Evolutionary conservation across 2,113 vertebrate species (phyloP).

Genomic region (Ciconia boyciana): DNA sequence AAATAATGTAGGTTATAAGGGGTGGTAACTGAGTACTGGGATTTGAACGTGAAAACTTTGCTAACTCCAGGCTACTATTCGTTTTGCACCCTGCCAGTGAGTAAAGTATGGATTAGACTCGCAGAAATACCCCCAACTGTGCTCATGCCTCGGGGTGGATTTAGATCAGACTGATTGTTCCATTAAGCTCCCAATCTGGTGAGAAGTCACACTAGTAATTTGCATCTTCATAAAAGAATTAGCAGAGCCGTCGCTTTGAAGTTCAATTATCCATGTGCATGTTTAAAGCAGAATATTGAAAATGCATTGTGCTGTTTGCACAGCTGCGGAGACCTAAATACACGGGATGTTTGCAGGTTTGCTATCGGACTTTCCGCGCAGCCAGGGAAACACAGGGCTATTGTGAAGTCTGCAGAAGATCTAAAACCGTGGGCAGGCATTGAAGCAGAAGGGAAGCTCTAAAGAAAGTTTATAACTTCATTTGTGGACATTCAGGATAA

Average conservation of each 20-base stretch:
- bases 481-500: conserved; percentile 35
- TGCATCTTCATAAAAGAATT: conserved; percentile 67
- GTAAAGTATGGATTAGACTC: conserved; percentile 16
- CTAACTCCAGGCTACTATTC: conserved; percentile 19
- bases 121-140: background rate
- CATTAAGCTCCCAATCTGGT: conserved; percentile 31
- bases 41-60: background rate
- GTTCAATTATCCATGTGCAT: conserved; percentile 36
- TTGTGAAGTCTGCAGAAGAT: background rate
- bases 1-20: background rate
- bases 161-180: conserved; percentile 44
- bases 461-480: background rate
- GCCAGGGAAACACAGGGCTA: background rate
- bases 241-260: conserved; percentile 47
- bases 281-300: conserved; percentile 33
- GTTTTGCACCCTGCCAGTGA: background rate
- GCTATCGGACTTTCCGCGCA: background rate
- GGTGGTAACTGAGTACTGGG: background rate
- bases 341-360: background rate
- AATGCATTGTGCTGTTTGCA: conserved; percentile 34
- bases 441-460: conserved; percentile 16
- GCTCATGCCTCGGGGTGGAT: background rate
- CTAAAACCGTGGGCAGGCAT: background rate
- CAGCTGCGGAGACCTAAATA: conserved; percentile 40
- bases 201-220: conserved; percentile 60